Evolutionary conservation across 2,113 vertebrate species (phyloP), one percentile per base, ranked within the genome.

Genomic region (Limanda limanda): DNA sequence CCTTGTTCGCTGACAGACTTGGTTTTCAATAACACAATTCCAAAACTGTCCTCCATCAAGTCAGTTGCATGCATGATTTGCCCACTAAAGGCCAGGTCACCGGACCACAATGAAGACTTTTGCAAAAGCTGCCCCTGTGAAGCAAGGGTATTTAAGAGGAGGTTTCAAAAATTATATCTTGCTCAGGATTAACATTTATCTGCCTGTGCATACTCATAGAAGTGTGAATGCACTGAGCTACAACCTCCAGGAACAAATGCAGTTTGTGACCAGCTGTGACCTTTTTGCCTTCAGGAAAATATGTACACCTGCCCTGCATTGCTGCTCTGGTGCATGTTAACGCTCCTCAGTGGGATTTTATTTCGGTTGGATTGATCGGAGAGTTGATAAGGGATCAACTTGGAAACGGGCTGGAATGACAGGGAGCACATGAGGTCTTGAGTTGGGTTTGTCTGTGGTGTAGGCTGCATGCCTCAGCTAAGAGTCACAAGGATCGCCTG

Each of bases 1-100:
- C 87, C 92, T 92, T 93, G 92, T 92, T 91, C 83, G 3, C 83
- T 40, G 75, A 90, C 90, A 85, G 88, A 89, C 87, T 86, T 27
- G 89, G 81, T 89, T 91, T 90, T 91, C 86, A 89, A 91, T 84
- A 91, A 93, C 91, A 90, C 91, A 92, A 93, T 92, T 88, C 90
- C 87, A 91, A 92, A 79, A 91, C 85, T 67, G 63, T 76, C 73
- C 82, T 72, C 68, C 76, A 77, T 76, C 86, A 86, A 88, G 80
- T 70, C 84, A 82, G 70, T 78, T 64, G 76, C 68, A 88, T 84
- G 86, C 86, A 88, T 86, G 82, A 88, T 69, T 90, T 82, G 73
- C 84, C 79, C 87, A 89, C 82, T 78, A 85, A 86, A 66, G 68
- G 31, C 72, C 67, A 62, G 86, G 83, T 90, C 86, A 89, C 31